Evolutionary conservation across 2,888 invertebrate species (phyloP).

Genomic region (Thalpophila matura): DNA sequence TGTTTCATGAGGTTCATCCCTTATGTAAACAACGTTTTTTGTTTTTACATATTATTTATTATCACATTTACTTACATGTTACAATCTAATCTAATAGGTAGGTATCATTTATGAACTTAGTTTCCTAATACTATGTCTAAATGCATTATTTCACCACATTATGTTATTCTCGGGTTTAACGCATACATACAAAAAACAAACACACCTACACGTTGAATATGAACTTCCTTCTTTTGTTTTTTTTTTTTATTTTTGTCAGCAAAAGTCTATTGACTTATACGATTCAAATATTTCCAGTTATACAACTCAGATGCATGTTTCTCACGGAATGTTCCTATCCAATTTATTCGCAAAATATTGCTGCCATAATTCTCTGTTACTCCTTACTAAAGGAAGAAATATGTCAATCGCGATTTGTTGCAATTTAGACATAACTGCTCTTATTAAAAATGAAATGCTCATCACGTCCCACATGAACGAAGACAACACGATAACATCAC

Average conservation of each 20-base stretch:
- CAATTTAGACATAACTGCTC: slow-evolving; percentile 43
- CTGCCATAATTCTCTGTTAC: slow-evolving; percentile 39
- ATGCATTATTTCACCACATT: background rate
- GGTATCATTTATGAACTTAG: too few species aligned
- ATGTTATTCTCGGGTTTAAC: slow-evolving; percentile 8
- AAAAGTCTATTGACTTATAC: slow-evolving; percentile 13
- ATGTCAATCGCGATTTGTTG: slow-evolving; percentile 32
- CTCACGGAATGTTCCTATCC: slow-evolving; percentile 36
- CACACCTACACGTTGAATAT: background rate
- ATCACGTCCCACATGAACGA: slow-evolving; percentile 35
- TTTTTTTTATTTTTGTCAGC: slow-evolving; percentile 12
- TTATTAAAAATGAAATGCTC: slow-evolving; percentile 24
- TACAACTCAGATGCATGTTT: background rate
- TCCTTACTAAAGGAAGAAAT: slow-evolving; percentile 36
- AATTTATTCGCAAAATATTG: slow-evolving; percentile 23
- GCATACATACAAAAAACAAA: slow-evolving; percentile 21
- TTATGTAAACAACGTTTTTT: too few species aligned
- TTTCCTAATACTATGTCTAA: background rate
- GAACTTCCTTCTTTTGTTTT: background rate
- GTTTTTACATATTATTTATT: slow-evolving; percentile 17
- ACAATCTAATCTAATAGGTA: background rate
- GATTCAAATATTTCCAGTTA: background rate
- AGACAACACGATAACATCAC: slow-evolving; percentile 37
- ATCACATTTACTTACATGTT: background rate
- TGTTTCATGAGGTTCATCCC: too few species aligned